phyloP scores from a whole-genome alignment of 2,113 vertebrate genomes.

The Thymallus thymallus region DNA sequence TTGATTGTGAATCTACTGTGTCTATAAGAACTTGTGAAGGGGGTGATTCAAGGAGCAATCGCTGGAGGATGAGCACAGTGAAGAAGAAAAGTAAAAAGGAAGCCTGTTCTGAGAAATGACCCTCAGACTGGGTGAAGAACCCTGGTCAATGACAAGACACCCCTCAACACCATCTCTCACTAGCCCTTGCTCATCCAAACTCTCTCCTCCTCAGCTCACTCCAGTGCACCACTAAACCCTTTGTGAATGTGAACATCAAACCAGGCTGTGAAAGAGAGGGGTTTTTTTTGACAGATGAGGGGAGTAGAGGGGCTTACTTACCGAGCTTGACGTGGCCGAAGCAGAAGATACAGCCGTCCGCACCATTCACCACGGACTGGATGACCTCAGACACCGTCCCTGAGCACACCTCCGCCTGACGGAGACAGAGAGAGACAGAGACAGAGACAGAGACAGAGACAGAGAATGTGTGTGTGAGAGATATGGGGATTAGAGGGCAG shows the following conservation, averaged over 20 bases:
- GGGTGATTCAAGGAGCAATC: conserved; percentile 34
- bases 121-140: conserved; percentile 48
- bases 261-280: conserved; percentile 57
- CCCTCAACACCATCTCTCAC: conserved; percentile 19
- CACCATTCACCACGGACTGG: conserved; percentile 95
- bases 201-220: conserved; percentile 46
- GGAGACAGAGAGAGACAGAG: neutral
- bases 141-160: conserved; percentile 63
- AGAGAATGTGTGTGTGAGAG: neutral
- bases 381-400: conserved; percentile 96
- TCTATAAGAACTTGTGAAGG: conserved; percentile 6
- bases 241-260: conserved; percentile 58
- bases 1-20: conserved; percentile 24
- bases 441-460: neutral
- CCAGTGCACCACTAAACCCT: conserved; percentile 58
- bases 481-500: neutral
- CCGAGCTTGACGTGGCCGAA: conserved; percentile 88
- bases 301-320: conserved; percentile 56
- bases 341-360: conserved; percentile 97
- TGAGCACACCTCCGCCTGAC: conserved; percentile 95
- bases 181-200: neutral
- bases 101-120: conserved; percentile 18
- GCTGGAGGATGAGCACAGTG: conserved; percentile 25
- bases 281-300: conserved; percentile 41
- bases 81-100: conserved; percentile 36